These are phyloP conservation scores for Aurelia aurita DNA, from an alignment of 30 jellyfish, hydroid and myxozoan species.

Conservation along the genomic window DNA sequence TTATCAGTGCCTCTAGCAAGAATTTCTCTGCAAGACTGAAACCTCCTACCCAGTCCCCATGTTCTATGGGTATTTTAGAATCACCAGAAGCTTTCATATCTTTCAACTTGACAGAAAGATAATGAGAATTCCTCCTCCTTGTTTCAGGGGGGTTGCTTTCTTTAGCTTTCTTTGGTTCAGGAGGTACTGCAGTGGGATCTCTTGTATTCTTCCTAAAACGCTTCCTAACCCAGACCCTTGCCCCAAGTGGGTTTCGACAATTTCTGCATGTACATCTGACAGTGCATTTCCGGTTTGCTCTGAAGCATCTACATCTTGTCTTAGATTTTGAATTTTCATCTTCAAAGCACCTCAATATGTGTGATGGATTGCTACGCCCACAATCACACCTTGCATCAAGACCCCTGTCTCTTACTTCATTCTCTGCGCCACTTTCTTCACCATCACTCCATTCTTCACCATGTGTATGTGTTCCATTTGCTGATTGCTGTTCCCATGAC, in stretches of 20 bases:
- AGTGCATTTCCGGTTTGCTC: slow-evolving; percentile 84
- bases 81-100: slow-evolving; percentile 63
- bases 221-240: slow-evolving; percentile 62
- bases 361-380: slow-evolving; percentile 91
- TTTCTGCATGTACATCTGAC: slow-evolving; percentile 80
- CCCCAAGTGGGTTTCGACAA: slow-evolving; percentile 90
- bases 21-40: slow-evolving; percentile 85
- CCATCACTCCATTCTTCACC: slow-evolving; percentile 15
- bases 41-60: slow-evolving; percentile 72
- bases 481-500: background rate
- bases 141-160: slow-evolving; percentile 38
- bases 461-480: no score
- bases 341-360: slow-evolving; percentile 77
- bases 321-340: slow-evolving; percentile 79
- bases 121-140: slow-evolving; percentile 84
- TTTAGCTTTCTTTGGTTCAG: background rate
- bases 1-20: slow-evolving; percentile 85
- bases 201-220: background rate
- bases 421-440: background rate
- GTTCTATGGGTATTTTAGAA: slow-evolving; percentile 67
- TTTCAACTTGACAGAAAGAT: slow-evolving; percentile 57
- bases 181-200: background rate
- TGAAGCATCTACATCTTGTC: slow-evolving; percentile 84
- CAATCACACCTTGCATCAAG: slow-evolving; percentile 77
- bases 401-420: background rate